These are phyloP conservation scores for Malaclemys terrapin DNA, from an alignment of 2,113 vertebrate genomes.

Conservation along the genomic window DNA sequence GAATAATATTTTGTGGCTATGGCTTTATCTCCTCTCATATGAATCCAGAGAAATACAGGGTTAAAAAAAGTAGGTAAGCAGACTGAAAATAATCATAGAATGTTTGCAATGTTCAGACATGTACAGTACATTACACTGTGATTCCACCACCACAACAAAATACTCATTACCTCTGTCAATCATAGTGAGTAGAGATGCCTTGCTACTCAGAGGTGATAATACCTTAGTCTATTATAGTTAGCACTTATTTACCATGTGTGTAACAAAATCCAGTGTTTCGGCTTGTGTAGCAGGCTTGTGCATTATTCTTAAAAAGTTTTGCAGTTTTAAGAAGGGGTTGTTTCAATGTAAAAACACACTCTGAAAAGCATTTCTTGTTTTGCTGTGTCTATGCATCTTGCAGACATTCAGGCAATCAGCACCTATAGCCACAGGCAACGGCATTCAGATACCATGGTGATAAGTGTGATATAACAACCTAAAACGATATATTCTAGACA, in stretches of 20 bases:
- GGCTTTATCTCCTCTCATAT: background rate
- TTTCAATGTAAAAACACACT: background rate
- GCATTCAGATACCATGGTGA: background rate
- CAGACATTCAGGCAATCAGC: background rate
- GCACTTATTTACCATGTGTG: background rate
- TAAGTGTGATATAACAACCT: background rate
- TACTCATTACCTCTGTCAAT: background rate
- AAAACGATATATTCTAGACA: background rate
- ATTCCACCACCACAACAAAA: background rate
- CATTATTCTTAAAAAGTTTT: background rate
- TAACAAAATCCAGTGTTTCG: background rate
- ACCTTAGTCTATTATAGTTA: background rate
- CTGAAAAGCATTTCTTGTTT: background rate
- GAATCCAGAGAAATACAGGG: background rate
- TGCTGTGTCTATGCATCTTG: background rate
- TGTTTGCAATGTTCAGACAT: background rate
- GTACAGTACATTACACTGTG: background rate
- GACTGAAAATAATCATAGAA: background rate
- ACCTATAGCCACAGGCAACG: background rate
- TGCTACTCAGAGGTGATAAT: background rate
- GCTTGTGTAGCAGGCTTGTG: background rate
- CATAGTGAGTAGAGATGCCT: background rate
- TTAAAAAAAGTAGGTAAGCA: background rate
- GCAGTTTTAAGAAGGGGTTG: background rate
- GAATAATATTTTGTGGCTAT: background rate